phyloP scores from a whole-genome alignment of 2,113 vertebrate genomes.

The Eudyptes chrysolophus region DNA sequence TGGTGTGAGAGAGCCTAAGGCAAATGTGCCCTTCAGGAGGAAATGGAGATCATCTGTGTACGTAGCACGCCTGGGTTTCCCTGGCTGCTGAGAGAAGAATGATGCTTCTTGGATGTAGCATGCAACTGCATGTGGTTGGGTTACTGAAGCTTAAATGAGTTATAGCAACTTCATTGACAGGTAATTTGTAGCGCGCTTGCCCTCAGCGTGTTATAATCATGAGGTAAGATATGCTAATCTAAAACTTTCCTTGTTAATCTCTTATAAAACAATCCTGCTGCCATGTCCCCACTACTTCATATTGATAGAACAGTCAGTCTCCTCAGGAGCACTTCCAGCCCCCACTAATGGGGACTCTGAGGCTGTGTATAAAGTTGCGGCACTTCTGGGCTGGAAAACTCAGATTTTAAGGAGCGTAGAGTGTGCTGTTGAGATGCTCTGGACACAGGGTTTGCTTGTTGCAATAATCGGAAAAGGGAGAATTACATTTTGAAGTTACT shows the following conservation, averaged over 20 bases:
- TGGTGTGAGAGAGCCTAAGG: neutral
- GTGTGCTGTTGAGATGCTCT: neutral
- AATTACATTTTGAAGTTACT: neutral
- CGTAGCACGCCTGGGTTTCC: neutral
- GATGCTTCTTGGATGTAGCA: neutral
- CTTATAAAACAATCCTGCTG: neutral
- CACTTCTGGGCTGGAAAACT: neutral
- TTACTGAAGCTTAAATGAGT: slow-evolving; percentile 17
- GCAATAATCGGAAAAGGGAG: neutral
- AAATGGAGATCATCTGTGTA: rapidly evolving
- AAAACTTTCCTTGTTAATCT: slow-evolving; percentile 1
- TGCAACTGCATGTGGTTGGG: neutral
- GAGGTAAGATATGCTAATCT: neutral
- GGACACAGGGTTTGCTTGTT: neutral
- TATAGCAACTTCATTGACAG: neutral
- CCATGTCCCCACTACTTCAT: neutral
- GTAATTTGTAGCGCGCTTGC: neutral
- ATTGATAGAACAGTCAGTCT: neutral
- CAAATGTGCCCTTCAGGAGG: neutral
- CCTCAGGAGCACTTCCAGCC: neutral
- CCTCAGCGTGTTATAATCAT: neutral
- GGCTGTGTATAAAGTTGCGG: neutral
- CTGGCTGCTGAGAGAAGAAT: neutral
- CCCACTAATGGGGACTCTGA: neutral
- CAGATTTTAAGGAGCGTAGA: rapidly evolving